Percentiles rank a stretch among this genome's conserved stretches.
Evolutionary conservation across 2,113 vertebrate species (phyloP).

Genomic region (Semicossyphus pulcher): DNA sequence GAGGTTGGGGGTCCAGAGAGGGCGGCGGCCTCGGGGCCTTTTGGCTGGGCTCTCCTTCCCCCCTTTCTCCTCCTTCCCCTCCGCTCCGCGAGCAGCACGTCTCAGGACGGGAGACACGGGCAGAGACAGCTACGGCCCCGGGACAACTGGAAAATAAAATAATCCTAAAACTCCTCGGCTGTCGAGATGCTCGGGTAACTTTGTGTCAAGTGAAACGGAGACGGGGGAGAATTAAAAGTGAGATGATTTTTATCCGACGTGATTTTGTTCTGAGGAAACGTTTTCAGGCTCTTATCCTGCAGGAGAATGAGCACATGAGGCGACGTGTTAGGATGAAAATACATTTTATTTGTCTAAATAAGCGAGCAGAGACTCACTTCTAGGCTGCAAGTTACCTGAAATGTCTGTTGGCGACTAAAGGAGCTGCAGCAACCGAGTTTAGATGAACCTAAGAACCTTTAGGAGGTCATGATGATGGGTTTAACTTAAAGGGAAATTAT

Average conservation of each 20-base stretch:
- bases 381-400: too few species aligned
- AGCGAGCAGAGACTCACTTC: background rate
- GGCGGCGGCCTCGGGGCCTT: conserved; percentile 65
- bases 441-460: too few species aligned
- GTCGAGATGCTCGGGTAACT: conserved; percentile 65
- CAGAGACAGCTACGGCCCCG: conserved; percentile 72
- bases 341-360: too few species aligned
- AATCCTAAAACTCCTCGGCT: conserved; percentile 39
- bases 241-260: conserved; percentile 58
- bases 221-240: conserved; percentile 18
- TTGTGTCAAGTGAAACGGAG: conserved; percentile 63
- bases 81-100: conserved; percentile 48
- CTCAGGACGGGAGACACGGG: conserved; percentile 66
- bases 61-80: conserved; percentile 28
- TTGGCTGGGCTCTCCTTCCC: conserved; percentile 59
- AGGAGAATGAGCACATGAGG: conserved; percentile 29
- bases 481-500: too few species aligned
- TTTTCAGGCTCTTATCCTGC: conserved; percentile 42
- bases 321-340: conserved; percentile 11
- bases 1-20: conserved; percentile 67
- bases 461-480: too few species aligned
- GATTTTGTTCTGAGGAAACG: conserved; percentile 47
- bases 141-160: conserved; percentile 64
- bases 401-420: too few species aligned
- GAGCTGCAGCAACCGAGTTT: too few species aligned